These are phyloP conservation scores for Austrofundulus limnaeus DNA, from an alignment of 2,113 vertebrate species.

Conservation along the genomic window DNA sequence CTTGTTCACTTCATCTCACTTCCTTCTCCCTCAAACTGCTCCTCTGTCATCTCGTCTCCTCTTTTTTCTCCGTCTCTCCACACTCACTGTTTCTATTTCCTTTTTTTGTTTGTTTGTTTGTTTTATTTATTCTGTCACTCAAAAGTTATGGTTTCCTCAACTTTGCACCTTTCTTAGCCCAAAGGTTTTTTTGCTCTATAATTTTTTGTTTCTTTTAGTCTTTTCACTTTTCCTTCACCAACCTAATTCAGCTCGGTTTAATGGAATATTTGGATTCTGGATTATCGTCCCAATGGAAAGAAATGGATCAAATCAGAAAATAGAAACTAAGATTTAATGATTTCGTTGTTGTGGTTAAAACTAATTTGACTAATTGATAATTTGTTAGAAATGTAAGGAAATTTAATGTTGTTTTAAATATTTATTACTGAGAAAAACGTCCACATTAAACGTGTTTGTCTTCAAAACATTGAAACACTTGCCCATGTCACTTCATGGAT, in stretches of 20 bases:
- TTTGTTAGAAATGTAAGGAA: too few species aligned
- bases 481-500: too few species aligned
- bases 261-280: background rate
- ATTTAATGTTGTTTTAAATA: too few species aligned
- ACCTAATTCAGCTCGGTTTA: background rate
- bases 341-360: too few species aligned
- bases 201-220: background rate
- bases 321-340: too few species aligned
- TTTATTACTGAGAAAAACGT: too few species aligned
- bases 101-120: background rate
- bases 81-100: slow-evolving; percentile 20
- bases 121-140: slow-evolving; percentile 28
- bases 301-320: too few species aligned
- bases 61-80: background rate
- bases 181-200: too few species aligned
- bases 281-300: background rate
- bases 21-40: slow-evolving; percentile 18
- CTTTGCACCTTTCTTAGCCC: background rate
- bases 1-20: slow-evolving; percentile 27
- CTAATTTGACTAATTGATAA: too few species aligned
- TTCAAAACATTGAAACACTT: too few species aligned
- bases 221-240: background rate
- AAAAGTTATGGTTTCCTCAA: slow-evolving; percentile 11
- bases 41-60: slow-evolving; percentile 20
- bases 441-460: too few species aligned